Base-by-base conservation (phyloP, 2,888 invertebrate genomes). In the Lepidocyrtoides sp. region DNA sequence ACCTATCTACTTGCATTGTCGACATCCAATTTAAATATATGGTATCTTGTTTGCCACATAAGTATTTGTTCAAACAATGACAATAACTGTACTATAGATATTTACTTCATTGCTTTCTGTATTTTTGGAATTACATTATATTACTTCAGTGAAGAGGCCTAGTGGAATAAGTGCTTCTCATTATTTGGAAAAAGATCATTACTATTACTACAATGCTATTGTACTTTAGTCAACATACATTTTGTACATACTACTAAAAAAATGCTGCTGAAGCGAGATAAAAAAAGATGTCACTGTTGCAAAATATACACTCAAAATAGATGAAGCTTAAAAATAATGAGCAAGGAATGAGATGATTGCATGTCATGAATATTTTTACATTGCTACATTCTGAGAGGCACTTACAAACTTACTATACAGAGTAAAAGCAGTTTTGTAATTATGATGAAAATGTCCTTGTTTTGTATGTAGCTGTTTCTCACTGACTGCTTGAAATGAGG, bases 351-450 rank as follows among this genome's bases (percentile, higher is more conserved):
- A 29, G 26, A 10, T 51, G 26, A 60, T 1, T 60, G 12, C 23
- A 60, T 10, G 26, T 12, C 23, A 23, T 26, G 12, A 20, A 60
- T 60, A n/a, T 17, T 54, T 36, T 17, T 54, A 4, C n/a, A 4
- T 12, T 20, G 4, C 44, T 10, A 44, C 0, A 75, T 8, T 20
- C 12, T 20, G 44, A 51, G 44, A 48, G n/a, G 26, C 54, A 54
- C 0, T 14, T 3, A 51, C 51, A n/a, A 14, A 48, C 44, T 2
- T 10, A 48, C 1, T 12, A 48, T 36, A 48, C 51, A 51, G n/a
- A 79, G 51, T 5, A 51, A 54, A n/a, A 79, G n/a, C 32, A 54
- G 54, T 79, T 79, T 54, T 17, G 54, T 54, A 79, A 79, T 79
- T 54, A 75, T 75, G 44, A 79, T 79, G 79, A 60, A 60, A 60